Evolutionary conservation across 2,888 invertebrate genomes (phyloP).

Genomic region (Eulithis prunata): DNA sequence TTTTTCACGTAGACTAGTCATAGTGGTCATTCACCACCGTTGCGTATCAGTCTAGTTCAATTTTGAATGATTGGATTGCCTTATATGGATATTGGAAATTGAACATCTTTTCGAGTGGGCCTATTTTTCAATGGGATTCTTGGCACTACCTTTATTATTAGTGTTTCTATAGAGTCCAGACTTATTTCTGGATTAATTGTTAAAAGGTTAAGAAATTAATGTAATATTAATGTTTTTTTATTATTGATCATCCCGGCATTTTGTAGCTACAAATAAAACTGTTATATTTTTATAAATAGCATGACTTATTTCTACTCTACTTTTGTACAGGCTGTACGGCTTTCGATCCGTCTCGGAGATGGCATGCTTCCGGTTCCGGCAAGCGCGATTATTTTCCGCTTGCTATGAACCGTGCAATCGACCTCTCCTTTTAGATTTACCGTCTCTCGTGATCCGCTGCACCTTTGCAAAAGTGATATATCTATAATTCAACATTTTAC

Average conservation of each 20-base stretch:
- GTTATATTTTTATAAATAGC: not conserved
- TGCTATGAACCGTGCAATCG: constrained; percentile 43
- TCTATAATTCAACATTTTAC: too few relatives aligned
- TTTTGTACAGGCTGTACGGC: constrained; percentile 37
- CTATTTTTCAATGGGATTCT: not conserved
- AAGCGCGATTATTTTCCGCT: constrained; percentile 48
- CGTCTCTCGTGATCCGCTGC: constrained; percentile 48
- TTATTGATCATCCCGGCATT: too few relatives aligned
- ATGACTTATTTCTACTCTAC: constrained; percentile 7
- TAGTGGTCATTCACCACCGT: constrained; percentile 11
- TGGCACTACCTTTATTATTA: too few relatives aligned
- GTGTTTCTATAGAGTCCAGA: too few relatives aligned
- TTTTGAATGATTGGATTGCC: constrained; percentile 32
- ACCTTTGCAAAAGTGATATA: constrained; percentile 44
- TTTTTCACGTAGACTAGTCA: constrained; percentile 25
- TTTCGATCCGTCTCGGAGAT: constrained; percentile 55
- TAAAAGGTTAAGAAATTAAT: too few relatives aligned
- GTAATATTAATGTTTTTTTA: too few relatives aligned
- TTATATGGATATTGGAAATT: not conserved
- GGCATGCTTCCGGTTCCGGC: constrained; percentile 56
- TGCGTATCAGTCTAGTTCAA: constrained; percentile 11
- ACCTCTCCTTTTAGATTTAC: constrained; percentile 48
- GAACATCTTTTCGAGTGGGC: constrained; percentile 2
- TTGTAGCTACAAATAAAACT: not conserved
- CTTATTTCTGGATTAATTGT: too few relatives aligned